Conservation (phyloP, 2,797 vertebrate genomes). For the Anniella stebbinsi region DNA sequence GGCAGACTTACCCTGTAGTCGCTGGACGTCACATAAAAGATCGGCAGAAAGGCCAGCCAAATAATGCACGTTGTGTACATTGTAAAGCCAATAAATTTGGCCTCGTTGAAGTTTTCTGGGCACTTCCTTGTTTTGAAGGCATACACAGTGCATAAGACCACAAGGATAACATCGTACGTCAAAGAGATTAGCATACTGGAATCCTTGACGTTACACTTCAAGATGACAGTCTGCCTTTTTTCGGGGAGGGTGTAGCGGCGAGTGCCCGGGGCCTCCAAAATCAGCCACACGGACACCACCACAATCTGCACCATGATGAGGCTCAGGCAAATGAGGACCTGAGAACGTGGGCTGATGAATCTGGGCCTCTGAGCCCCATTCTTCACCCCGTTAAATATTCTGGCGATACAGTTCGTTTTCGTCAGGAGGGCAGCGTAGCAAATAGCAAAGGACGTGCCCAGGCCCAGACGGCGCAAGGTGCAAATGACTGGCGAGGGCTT, state of each 20-base stretch:
- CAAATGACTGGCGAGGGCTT: conserved; percentile 96
- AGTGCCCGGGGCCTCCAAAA: conserved; percentile 94
- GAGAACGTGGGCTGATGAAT: conserved; percentile 98
- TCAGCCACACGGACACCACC: conserved; percentile 94
- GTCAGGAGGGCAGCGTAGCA: conserved; percentile 98
- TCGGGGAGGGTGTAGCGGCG: conserved; percentile 92
- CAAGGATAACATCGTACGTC: conserved; percentile 94
- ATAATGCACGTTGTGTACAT: conserved; percentile 99
- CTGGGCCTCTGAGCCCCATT: conserved; percentile 93
- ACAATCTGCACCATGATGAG: conserved; percentile 95
- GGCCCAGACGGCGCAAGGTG: conserved; percentile 90
- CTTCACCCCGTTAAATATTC: conserved; percentile 96
- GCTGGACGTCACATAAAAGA: conserved; percentile 99
- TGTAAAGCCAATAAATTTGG: conserved; percentile 99
- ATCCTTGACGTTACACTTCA: conserved; percentile 98
- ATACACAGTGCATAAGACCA: conserved; percentile 97
- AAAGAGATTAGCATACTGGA: conserved; percentile 98
- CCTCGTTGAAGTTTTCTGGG: conserved; percentile 99
- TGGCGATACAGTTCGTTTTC: conserved; percentile 98
- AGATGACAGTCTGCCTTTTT: conserved; percentile 94
- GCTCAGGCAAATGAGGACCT: conserved; percentile 98
- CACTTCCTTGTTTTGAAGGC: conserved; percentile 99
- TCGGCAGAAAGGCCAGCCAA: conserved; percentile 98
- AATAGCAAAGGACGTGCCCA: conserved; percentile 96
- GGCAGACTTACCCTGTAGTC: conserved; percentile 95